A percentile compares a stretch with the other conserved stretches of the same genome.
phyloP scores from a whole-genome alignment of 92 coral and sea anemone genomes.

The Desmophyllum pertusum region DNA sequence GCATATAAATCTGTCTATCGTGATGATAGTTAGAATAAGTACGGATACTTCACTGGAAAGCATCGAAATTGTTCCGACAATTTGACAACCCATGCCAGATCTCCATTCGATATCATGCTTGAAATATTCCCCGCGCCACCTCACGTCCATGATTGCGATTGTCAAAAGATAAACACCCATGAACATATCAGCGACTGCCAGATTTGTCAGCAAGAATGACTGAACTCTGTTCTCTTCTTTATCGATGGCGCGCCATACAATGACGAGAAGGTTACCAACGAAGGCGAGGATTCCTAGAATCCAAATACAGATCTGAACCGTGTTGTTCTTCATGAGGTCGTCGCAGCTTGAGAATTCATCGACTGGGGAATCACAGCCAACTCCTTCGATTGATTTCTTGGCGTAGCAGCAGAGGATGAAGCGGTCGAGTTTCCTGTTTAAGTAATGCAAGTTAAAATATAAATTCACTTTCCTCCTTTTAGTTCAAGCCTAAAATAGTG shows the following conservation, averaged over 20 bases:
- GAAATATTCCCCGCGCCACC: constrained; percentile 80
- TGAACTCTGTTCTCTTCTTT: constrained; percentile 42
- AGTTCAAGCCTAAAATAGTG: too few relatives aligned
- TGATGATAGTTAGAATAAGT: constrained; percentile 51
- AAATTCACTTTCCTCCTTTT: neutral
- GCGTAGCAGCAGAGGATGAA: constrained; percentile 72
- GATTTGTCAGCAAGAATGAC: constrained; percentile 60
- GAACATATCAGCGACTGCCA: constrained; percentile 66
- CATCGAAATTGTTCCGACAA: constrained; percentile 65
- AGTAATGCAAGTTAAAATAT: neutral
- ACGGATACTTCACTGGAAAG: constrained; percentile 73
- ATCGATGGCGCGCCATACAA: constrained; percentile 52
- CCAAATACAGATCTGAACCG: constrained; percentile 70
- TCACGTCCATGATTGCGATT: constrained; percentile 60
- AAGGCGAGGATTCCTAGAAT: constrained; percentile 64
- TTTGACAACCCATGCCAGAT: constrained; percentile 66
- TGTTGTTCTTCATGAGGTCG: constrained; percentile 72
- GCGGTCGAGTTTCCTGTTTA: constrained; percentile 57
- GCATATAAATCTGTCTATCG: constrained; percentile 60
- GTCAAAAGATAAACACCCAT: constrained; percentile 71
- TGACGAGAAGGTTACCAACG: constrained; percentile 59
- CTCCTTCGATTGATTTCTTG: constrained; percentile 47
- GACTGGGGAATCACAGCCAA: constrained; percentile 48
- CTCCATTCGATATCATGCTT: constrained; percentile 71
- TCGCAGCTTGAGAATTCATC: constrained; percentile 79